A percentile compares a stretch with the other conserved stretches of the same genome.
Evolutionary conservation across 2,113 vertebrate species (phyloP).

Genomic region (Pleuronectes platessa): DNA sequence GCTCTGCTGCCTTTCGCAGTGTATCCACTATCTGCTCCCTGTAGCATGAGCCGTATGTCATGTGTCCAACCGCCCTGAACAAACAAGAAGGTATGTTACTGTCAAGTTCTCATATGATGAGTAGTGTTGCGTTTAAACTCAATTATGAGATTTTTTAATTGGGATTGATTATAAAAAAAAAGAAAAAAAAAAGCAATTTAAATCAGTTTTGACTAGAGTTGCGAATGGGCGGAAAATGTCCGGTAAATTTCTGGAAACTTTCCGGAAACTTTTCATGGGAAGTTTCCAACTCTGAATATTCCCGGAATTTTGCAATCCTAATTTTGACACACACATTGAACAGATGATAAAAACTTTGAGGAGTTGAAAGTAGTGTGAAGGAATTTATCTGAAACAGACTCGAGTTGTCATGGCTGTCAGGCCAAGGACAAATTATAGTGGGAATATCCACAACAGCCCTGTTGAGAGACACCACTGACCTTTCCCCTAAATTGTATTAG

Average conservation of each 20-base stretch:
- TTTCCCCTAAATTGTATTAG: conserved; percentile 11
- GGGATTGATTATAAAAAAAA: not conserved
- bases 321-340: not conserved
- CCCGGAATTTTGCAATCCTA: too few relatives aligned
- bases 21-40: conserved; percentile 90
- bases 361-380: not conserved
- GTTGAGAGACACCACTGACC: conserved; percentile 2
- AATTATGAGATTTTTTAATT: not conserved
- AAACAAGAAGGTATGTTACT: conserved; percentile 3
- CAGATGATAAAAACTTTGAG: too few relatives aligned
- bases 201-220: too few relatives aligned
- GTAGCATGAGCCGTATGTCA: conserved; percentile 89
- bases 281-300: too few relatives aligned
- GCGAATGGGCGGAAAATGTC: too few relatives aligned
- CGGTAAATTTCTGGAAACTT: too few relatives aligned
- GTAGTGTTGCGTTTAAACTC: not conserved
- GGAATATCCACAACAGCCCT: conserved; percentile 5
- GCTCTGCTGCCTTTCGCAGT: conserved; percentile 89
- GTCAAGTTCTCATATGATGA: not conserved
- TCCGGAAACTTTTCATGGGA: too few relatives aligned
- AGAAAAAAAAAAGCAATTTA: not conserved
- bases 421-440: too few relatives aligned
- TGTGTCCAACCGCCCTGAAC: conserved; percentile 92
- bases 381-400: too few relatives aligned
- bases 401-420: too few relatives aligned